Evolutionary conservation across 2,888 invertebrate genomes (phyloP).

Genomic region (Bombylius major): DNA sequence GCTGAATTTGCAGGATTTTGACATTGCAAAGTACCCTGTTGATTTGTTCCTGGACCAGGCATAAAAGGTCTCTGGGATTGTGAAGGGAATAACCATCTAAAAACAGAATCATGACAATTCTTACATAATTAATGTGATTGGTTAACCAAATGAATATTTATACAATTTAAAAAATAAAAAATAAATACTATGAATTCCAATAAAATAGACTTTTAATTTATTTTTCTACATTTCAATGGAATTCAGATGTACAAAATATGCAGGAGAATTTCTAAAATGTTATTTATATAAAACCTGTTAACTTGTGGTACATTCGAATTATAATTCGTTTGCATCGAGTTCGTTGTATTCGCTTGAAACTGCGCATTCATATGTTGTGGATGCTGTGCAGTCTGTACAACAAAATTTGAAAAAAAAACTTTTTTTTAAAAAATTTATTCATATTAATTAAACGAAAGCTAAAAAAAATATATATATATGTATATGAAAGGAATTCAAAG

Average conservation of each 20-base stretch:
- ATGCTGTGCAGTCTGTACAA: constrained; percentile 18
- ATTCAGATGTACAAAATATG: too few species aligned
- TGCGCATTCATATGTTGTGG: constrained; percentile 27
- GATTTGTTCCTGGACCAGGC: constrained; percentile 6
- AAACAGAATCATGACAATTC: neutral
- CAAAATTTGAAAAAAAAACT: too few species aligned
- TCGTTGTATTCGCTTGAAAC: constrained; percentile 31
- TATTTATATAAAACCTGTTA: constrained; percentile 15
- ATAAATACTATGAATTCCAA: too few species aligned
- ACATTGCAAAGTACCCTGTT: constrained; percentile 9
- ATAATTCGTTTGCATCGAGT: constrained; percentile 28
- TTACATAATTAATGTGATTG: neutral
- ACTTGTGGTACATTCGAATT: constrained; percentile 24
- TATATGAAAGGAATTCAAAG: too few species aligned
- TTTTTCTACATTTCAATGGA: too few species aligned
- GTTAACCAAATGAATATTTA: neutral
- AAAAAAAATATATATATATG: too few species aligned
- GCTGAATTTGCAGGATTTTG: constrained; percentile 39
- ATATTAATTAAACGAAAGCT: neutral
- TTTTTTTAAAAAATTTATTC: neutral
- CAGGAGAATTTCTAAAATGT: too few species aligned
- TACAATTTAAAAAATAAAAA: neutral
- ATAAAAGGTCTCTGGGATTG: constrained; percentile 17
- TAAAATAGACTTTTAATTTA: too few species aligned
- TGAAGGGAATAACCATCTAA: constrained; percentile 3